Evolutionary conservation across 2,797 vertebrate genomes (phyloP).

Genomic region (Myoxocephalus aenaeus): DNA sequence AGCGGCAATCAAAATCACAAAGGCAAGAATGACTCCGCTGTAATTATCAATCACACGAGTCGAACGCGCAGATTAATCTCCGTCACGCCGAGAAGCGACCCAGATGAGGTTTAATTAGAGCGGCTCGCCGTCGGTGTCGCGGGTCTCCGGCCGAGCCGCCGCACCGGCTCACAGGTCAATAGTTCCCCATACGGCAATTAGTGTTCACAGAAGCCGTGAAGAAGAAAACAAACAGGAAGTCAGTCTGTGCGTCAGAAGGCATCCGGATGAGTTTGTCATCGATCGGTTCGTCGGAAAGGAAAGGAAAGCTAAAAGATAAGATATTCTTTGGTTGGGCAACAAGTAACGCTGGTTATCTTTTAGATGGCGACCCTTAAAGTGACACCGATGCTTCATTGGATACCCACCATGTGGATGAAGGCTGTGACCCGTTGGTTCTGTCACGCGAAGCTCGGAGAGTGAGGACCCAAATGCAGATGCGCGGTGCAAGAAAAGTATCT

Average conservation of each 20-base stretch:
- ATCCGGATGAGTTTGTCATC: no score
- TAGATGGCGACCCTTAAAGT: no score
- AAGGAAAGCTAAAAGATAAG: no score
- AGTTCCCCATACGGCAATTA: slow-evolving; percentile 5
- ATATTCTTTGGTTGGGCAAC: no score
- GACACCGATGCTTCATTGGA: no score
- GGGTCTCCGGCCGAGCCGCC: slow-evolving; percentile 3
- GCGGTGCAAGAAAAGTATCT: no score
- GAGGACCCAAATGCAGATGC: no score
- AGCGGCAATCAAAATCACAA: slow-evolving; percentile 24
- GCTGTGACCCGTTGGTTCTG: no score
- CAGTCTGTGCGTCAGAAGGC: not conserved
- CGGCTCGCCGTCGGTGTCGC: slow-evolving; percentile 8
- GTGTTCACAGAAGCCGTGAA: not conserved
- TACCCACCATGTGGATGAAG: no score
- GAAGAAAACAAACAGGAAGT: not conserved
- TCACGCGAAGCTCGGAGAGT: no score
- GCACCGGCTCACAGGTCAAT: slow-evolving; percentile 19
- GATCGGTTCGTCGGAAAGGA: no score
- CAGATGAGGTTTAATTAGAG: slow-evolving; percentile 38
- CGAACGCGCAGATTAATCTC: slow-evolving; percentile 8
- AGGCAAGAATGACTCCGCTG: not conserved
- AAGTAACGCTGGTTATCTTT: no score
- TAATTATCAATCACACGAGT: slow-evolving; percentile 30
- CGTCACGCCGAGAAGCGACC: slow-evolving; percentile 33